A percentile compares a stretch with the other conserved stretches of the same genome.
These are phyloP conservation scores for Carabus problematicus DNA, from an alignment of 2,888 invertebrate species.

Conservation along the genomic window DNA sequence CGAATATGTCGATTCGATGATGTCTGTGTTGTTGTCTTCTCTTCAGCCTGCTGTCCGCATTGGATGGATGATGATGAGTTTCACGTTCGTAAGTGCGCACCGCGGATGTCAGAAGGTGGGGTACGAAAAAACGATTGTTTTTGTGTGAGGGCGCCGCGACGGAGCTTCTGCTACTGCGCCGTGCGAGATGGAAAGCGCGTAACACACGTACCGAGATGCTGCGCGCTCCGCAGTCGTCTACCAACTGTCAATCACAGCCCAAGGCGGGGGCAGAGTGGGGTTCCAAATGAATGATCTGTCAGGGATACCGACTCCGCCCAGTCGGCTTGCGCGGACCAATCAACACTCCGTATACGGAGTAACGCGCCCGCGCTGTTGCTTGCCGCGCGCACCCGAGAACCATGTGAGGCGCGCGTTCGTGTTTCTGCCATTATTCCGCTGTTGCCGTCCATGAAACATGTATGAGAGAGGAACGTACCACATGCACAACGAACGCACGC, in stretches of 20 bases:
- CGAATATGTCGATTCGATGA: background rate
- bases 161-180: constrained; percentile 43
- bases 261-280: constrained; percentile 64
- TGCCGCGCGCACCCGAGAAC: constrained; percentile 45
- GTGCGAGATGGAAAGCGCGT: constrained; percentile 56
- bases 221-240: constrained; percentile 71
- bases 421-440: constrained; percentile 51
- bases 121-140: constrained; percentile 48
- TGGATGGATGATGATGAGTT: constrained; percentile 43
- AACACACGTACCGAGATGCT: constrained; percentile 60
- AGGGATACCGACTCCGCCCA: constrained; percentile 53
- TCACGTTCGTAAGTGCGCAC: constrained; percentile 40
- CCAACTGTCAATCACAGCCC: constrained; percentile 71
- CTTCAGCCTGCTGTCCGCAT: constrained; percentile 34
- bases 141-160: constrained; percentile 48
- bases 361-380: constrained; percentile 55
- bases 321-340: constrained; percentile 45
- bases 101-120: constrained; percentile 45
- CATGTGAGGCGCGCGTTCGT: constrained; percentile 58
- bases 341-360: constrained; percentile 62
- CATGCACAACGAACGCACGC: constrained; percentile 43
- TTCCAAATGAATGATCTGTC: constrained; percentile 61
- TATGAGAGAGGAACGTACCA: background rate
- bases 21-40: constrained; percentile 1
- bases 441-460: constrained; percentile 50